phyloP scores from a whole-genome alignment of 2,888 invertebrate genomes.

The Sphaeridia pumilis region DNA sequence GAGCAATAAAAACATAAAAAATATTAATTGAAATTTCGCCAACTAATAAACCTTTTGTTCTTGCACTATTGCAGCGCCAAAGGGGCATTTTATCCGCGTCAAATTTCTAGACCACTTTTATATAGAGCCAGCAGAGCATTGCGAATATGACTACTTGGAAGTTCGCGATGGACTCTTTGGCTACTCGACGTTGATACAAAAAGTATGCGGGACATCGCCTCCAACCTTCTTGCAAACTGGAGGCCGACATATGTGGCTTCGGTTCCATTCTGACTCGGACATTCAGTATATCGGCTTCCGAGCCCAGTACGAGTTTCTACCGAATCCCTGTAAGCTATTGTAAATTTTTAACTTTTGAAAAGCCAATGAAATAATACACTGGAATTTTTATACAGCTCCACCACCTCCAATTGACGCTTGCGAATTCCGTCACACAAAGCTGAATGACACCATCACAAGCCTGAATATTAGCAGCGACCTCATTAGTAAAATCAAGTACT shows the following conservation, averaged over 20 bases:
- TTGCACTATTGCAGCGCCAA: slow-evolving; percentile 47
- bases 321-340: slow-evolving; percentile 31
- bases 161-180: slow-evolving; percentile 71
- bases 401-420: slow-evolving; percentile 45
- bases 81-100: slow-evolving; percentile 55
- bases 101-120: slow-evolving; percentile 70
- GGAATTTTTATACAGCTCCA: neutral
- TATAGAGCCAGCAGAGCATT: slow-evolving; percentile 53
- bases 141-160: slow-evolving; percentile 69
- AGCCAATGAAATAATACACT: neutral
- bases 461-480: slow-evolving; percentile 48
- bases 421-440: slow-evolving; percentile 45
- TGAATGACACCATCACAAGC: slow-evolving; percentile 49
- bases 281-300: slow-evolving; percentile 68
- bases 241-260: slow-evolving; percentile 62
- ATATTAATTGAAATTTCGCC: neutral
- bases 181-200: slow-evolving; percentile 54
- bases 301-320: slow-evolving; percentile 58
- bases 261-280: slow-evolving; percentile 67
- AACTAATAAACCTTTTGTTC: neutral
- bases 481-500: slow-evolving; percentile 44
- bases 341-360: neutral
- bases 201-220: slow-evolving; percentile 58
- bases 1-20: neutral
- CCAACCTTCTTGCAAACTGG: slow-evolving; percentile 61